Evolutionary conservation across 2,113 vertebrate species (phyloP), one percentile per base, ranked within the genome.

Genomic region (Melospiza melodia): DNA sequence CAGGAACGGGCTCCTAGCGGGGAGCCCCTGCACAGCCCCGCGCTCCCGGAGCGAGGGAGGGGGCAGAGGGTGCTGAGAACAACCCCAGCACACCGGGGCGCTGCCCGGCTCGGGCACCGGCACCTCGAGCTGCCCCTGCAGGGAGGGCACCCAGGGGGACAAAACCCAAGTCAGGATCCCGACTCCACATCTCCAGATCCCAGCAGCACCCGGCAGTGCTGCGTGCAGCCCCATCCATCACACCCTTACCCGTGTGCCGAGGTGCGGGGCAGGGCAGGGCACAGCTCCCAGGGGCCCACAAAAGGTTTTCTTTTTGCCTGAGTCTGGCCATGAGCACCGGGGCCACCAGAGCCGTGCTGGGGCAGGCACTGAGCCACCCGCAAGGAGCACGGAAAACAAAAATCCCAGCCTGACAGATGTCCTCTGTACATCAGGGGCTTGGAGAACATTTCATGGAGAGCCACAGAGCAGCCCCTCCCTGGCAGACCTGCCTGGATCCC

Each of bases 201-300:
- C 73, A 18, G 44, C 37, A 27, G 46, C 46, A 22, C 6, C 11
- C 4, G 0, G 58, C 31, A 28, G 68, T 37, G 72, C 46, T 2
- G 21, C 4, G 54, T 5, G 37, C 63, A 9, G 4, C 44, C 46
- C 15, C 63, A 5, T 8, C 46, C 73, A 12, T 19, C 63, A 10
- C 46, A 5, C 44, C 1, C 75, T 17, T 6, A 49, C 75, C 93
- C 21, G 46, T 0, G 33, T 0, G 2, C n/a, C 0, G 28, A 5
- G 23, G 23, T 3, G 7, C 39, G 18, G 35, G 46, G 37, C 66
- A 31, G 51, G 10, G 35, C 81, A 25, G 51, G 10, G 35, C 81
- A 25, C 43, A 11, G 66, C 22, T 20, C 30, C 21, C 58, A 3
- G 4, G 39, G 39, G 15, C 12, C 52, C 18, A 6, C 25, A 19